phyloP scores from a whole-genome alignment of 2,888 invertebrate species.

The Himalopsyche tibetana region DNA sequence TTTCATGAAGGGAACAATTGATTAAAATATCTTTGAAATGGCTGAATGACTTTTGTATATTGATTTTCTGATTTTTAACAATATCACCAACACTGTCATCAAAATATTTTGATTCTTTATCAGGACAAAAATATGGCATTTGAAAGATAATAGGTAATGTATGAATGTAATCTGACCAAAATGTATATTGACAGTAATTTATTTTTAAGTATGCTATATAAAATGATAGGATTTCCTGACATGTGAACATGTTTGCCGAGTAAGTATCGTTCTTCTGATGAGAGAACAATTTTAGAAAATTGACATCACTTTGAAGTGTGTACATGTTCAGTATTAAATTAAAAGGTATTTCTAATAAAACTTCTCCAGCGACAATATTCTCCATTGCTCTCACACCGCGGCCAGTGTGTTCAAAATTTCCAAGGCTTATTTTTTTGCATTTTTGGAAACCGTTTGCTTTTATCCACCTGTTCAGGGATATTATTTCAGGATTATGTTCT shows the following conservation, averaged over 20 bases:
- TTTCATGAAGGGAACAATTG: conserved; percentile 70
- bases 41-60: conserved; percentile 73
- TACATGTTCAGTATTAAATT: conserved; percentile 78
- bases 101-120: conserved; percentile 76
- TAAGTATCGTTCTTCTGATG: conserved; percentile 71
- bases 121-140: conserved; percentile 82
- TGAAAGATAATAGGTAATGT: conserved; percentile 82
- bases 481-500: conserved; percentile 71
- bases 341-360: conserved; percentile 79
- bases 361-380: conserved; percentile 77
- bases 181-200: conserved; percentile 73
- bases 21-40: conserved; percentile 74
- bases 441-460: conserved; percentile 77
- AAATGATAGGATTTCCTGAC: conserved; percentile 83
- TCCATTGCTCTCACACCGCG: conserved; percentile 84
- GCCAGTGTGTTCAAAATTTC: conserved; percentile 81
- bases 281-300: conserved; percentile 76
- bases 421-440: conserved; percentile 77
- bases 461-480: conserved; percentile 77
- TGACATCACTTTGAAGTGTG: conserved; percentile 76
- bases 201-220: conserved; percentile 84
- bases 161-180: conserved; percentile 81
- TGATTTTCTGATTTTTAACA: conserved; percentile 75
- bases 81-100: conserved; percentile 77
- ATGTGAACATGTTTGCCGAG: conserved; percentile 73